Evolutionary conservation across 2,113 vertebrate genomes (phyloP).

Genomic region (Tilapia sparmanii): DNA sequence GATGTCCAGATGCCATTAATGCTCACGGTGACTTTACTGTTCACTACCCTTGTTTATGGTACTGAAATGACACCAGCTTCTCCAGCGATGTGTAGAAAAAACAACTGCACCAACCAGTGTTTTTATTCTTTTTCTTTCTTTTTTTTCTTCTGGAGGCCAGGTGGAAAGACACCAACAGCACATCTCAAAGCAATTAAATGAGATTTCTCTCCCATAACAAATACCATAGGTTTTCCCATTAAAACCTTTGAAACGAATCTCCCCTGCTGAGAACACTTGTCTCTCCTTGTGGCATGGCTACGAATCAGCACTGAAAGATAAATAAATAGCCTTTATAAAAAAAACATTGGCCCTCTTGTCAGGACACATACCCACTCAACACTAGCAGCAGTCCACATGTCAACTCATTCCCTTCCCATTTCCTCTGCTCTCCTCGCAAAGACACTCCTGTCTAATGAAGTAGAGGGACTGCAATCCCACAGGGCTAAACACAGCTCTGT

Average conservation of each 20-base stretch:
- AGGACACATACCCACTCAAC: conserved; percentile 66
- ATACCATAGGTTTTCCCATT: conserved; percentile 40
- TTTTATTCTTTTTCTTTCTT: background rate
- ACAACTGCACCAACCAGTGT: background rate
- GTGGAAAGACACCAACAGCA: conserved; percentile 9
- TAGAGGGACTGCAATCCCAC: conserved; percentile 35
- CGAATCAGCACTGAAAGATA: conserved; percentile 63
- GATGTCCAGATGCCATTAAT: background rate
- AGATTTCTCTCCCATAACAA: conserved; percentile 41
- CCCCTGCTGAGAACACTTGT: conserved; percentile 54
- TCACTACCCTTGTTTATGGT: conserved; percentile 58
- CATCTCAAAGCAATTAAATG: conserved; percentile 60
- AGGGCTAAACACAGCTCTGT: conserved; percentile 37
- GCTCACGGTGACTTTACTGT: conserved; percentile 48
- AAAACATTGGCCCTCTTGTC: conserved; percentile 59
- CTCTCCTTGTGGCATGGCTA: conserved; percentile 53
- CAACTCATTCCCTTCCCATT: conserved; percentile 56
- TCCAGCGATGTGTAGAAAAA: background rate
- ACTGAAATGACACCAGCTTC: conserved; percentile 21
- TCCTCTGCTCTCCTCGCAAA: conserved; percentile 33
- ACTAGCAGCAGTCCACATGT: conserved; percentile 55
- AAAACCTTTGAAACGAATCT: conserved; percentile 53
- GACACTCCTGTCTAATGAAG: conserved; percentile 63
- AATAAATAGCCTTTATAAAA: conserved; percentile 67
- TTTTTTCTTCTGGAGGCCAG: background rate